Conservation (phyloP, 2,113 vertebrate genomes). For the Collichthys lucidus region DNA sequence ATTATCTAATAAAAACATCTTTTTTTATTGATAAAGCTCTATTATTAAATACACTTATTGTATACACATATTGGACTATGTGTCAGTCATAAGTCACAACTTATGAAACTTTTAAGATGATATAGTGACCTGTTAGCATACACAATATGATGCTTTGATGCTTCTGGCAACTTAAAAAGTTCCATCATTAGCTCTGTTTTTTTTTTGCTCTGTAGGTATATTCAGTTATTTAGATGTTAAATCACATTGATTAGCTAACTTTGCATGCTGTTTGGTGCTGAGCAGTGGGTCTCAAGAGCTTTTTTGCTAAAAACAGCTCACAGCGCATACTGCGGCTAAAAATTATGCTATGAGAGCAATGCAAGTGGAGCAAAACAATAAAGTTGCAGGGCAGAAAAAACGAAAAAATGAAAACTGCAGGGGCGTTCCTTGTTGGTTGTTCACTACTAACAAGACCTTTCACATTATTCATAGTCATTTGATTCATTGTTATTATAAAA, state of each 20-base stretch:
- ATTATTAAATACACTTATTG: neutral
- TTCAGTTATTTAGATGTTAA: neutral
- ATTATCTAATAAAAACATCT: too few relatives aligned
- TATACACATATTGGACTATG: neutral
- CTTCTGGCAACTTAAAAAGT: neutral
- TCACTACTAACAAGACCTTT: neutral
- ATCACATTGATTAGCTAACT: neutral
- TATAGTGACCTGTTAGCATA: neutral
- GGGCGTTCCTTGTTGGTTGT: neutral
- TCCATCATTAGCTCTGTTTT: neutral
- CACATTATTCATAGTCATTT: neutral
- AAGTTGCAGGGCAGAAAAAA: neutral
- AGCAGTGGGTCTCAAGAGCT: neutral
- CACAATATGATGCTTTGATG: neutral
- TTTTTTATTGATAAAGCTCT: too few relatives aligned
- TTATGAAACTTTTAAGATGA: neutral
- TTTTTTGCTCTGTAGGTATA: neutral
- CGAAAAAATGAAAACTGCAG: neutral
- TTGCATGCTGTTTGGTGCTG: neutral
- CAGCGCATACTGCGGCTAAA: neutral
- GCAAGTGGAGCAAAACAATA: neutral
- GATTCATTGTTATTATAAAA: neutral
- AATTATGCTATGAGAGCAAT: neutral
- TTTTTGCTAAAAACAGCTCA: neutral
- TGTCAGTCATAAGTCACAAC: neutral